Evolutionary conservation across 2,113 vertebrate genomes (phyloP), one percentile per base, ranked within the genome.

Genomic region (Hippocampus abdominalis): DNA sequence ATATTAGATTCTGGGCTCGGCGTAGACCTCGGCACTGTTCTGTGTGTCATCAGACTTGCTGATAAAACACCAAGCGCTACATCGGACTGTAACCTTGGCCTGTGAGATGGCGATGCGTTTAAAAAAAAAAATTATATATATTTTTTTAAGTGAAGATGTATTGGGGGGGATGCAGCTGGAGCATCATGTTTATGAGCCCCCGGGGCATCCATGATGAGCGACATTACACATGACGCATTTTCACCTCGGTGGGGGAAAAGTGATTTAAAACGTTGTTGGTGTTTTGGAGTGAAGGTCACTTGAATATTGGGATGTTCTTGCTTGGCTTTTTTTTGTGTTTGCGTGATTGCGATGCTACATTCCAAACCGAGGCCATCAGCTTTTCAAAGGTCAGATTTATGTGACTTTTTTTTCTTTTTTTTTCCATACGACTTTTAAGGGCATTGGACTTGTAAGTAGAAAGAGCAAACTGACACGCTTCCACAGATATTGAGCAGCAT

Each of bases 31-130:
- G 66, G 67, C 46, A 13, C 32, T 76, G 79, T 79, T 72, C 68
- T 54, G 42, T 49, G 42, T 36, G n/a, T n/a, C 46, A 66, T 25
- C 48, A 66, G 10, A 12, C 46, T 2, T 20, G 8, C 44, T 48
- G 64, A 82, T 20, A 80, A 74, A 60, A 66, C 29, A 39, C 18
- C 36, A 62, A 74, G 69, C 72, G 66, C 56, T 51, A 70, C 70
- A 78, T 87, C 83, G 80, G n/a, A 62, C 56, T 66, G 70, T 79
- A 80, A 87, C 86, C 84, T 84, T 72, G 76, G 73, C 68, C 62
- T 49, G 73, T 63, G n/a, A 2, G 40, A 57, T 23, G 78, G 72
- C 84, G 79, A 82, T 56, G 64, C 25, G 49, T 77, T 81, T 32
- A 4, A 32, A 29, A 29, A 29, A 29, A n/a, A n/a, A n/a, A n/a